Base-by-base conservation (phyloP, 2,888 invertebrate genomes). In the Ichneumoninae sp. region DNA sequence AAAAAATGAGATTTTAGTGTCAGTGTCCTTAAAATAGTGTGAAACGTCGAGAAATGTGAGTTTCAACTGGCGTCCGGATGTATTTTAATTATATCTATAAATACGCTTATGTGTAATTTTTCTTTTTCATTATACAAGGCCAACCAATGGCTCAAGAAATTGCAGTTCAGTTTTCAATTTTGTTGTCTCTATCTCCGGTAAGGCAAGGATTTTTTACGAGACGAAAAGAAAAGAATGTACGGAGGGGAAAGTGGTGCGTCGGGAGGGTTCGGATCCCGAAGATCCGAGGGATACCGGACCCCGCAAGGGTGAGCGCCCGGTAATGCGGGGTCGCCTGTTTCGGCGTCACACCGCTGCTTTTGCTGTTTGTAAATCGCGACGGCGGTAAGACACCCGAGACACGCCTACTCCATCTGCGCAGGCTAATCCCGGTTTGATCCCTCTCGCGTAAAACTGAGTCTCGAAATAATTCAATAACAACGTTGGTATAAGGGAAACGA, bases 401-500 rank as follows among this genome's bases (percentile, higher is more conserved):
- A 91, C 90, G 90, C 91, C 89, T 88, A 83, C 86, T 88, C 89
- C 91, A 92, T 92, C 91, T 90, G 89, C 86, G 88, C 81, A 85
- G 83, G 86, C 88, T 89, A 89, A 88, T 86, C 85, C 86, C 76
- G 85, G 86, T 88, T 90, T 89, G 88, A 89, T 91, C 90, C 90
- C 90, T 86, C 84, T 74, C 83, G 85, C 89, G 88, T 89, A 89
- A 92, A 91, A 90, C 90, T 89, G 87, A 77, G 77, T 90, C 90
- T 91, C 88, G 89, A 89, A 91, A 91, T 92, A 91, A 92, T 92
- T 92, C 88, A 92, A 92, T 92, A 92, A 92, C 91, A 85, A 88
- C 89, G 88, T 89, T 66, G 52, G 54, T 65, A 76, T 40, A 52
- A 76, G 52, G 52, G 50, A 66, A 54, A 50, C 66, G 66, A 76